A percentile compares a stretch with the other conserved stretches of the same genome.
phyloP scores from a whole-genome alignment of 23 tunicate species.

The Ascidia mentula region DNA sequence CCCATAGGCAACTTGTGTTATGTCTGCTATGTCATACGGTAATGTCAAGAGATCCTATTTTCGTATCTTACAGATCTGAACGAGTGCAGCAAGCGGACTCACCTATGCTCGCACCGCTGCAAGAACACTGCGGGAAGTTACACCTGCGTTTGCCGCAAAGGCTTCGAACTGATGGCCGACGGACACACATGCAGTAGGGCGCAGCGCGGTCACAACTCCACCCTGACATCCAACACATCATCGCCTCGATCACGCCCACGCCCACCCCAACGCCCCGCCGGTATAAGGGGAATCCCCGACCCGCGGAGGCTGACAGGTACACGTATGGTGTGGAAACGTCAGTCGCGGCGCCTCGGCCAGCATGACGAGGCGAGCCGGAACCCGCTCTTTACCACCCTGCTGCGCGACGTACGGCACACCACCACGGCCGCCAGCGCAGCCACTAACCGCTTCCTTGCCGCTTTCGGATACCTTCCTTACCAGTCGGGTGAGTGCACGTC shows the following conservation, averaged over 20 bases:
- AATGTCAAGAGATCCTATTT: background rate
- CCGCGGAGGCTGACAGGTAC: background rate
- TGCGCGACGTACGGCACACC: background rate
- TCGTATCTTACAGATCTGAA: background rate
- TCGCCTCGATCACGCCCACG: background rate
- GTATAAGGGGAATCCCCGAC: background rate
- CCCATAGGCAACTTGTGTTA: no score
- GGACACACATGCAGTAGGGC: background rate
- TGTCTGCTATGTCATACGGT: no score
- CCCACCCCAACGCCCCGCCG: constrained; percentile 13
- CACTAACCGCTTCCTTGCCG: constrained; percentile 3
- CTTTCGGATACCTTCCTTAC: background rate
- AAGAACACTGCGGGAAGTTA: background rate
- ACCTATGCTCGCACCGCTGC: background rate
- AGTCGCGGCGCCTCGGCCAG: no score
- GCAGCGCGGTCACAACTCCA: background rate
- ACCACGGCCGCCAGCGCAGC: background rate
- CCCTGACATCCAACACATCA: background rate
- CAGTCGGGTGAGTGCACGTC: background rate
- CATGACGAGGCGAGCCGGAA: background rate
- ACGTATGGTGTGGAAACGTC: background rate
- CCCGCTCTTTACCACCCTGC: background rate
- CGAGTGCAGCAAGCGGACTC: constrained; percentile 5
- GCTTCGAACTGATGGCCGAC: background rate
- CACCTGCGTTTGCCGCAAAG: background rate